phyloP scores from a whole-genome alignment of 2,888 invertebrate species.

The Brachypalpus laphriformis region DNA sequence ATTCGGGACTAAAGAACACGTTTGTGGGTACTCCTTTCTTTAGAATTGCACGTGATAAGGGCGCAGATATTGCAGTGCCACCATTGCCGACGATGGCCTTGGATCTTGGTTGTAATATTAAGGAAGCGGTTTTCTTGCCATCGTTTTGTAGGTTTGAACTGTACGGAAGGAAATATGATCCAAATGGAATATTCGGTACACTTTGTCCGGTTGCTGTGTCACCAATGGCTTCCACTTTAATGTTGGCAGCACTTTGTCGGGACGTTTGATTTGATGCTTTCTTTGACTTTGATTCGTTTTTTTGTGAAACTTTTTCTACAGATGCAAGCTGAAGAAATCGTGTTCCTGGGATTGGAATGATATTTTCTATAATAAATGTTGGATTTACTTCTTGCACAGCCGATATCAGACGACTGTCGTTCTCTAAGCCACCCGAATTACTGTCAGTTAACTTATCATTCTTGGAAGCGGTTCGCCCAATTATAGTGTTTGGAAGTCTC shows the following conservation, averaged over 20 bases:
- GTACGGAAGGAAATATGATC: conserved; percentile 80
- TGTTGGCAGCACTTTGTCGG: conserved; percentile 38
- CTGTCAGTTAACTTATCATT: conserved; percentile 28
- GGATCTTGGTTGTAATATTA: conserved; percentile 87
- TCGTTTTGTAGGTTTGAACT: conserved; percentile 67
- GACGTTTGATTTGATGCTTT: conserved; percentile 1
- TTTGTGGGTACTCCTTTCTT: conserved; percentile 85
- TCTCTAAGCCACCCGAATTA: conserved; percentile 75
- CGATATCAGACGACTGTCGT: conserved; percentile 77
- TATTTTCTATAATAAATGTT: conserved; percentile 80
- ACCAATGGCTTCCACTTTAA: conserved; percentile 80
- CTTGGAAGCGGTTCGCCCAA: conserved; percentile 23
- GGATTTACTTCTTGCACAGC: conserved; percentile 80
- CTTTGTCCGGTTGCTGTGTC: conserved; percentile 79
- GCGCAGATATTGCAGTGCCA: conserved; percentile 88
- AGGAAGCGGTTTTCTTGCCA: conserved; percentile 78
- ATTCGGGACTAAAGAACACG: conserved; percentile 87
- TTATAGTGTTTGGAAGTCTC: conserved; percentile 60
- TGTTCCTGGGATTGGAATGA: conserved; percentile 79
- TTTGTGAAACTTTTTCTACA: conserved; percentile 48
- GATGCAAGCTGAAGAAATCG: conserved; percentile 75
- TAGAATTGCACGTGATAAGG: conserved; percentile 87
- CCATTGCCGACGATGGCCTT: conserved; percentile 86
- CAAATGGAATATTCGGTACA: conserved; percentile 80
- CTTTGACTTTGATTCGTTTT: not conserved